Evolutionary conservation across 2,113 vertebrate genomes (phyloP).

Genomic region (Rhombomys opimus): DNA sequence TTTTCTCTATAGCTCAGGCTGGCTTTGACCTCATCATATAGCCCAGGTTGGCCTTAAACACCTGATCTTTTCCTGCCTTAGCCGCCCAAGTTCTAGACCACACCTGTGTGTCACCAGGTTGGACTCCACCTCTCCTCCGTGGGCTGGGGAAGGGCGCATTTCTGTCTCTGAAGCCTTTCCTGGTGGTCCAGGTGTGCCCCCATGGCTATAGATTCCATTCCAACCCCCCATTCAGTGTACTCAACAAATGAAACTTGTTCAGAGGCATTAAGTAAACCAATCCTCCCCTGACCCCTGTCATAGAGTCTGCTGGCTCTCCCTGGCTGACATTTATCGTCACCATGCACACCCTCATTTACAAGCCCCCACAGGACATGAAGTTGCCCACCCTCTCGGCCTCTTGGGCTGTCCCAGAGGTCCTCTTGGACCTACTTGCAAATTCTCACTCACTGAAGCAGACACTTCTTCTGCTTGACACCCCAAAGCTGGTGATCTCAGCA

Average conservation of each 20-base stretch:
- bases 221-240: not conserved
- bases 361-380: not conserved
- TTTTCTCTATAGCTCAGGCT: not conserved
- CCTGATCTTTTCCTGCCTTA: not conserved
- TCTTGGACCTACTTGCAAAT: not conserved
- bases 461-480: not conserved
- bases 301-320: not conserved
- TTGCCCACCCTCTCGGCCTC: not conserved
- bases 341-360: not conserved
- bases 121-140: not conserved
- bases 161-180: fast-evolving
- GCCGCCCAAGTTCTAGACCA: not conserved
- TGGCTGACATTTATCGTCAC: fast-evolving
- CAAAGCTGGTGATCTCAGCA: not conserved
- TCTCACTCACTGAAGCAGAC: not conserved
- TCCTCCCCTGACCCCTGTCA: not conserved
- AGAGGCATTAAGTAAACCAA: not conserved
- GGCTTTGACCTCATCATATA: not conserved
- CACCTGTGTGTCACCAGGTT: too few relatives aligned
- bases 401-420: not conserved
- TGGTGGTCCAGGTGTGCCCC: fast-evolving
- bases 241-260: constrained; percentile 43
- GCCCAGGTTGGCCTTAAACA: not conserved
- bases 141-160: fast-evolving
- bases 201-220: not conserved